Conservation (phyloP, 2,888 invertebrate species). For the Callimorpha dominula region DNA sequence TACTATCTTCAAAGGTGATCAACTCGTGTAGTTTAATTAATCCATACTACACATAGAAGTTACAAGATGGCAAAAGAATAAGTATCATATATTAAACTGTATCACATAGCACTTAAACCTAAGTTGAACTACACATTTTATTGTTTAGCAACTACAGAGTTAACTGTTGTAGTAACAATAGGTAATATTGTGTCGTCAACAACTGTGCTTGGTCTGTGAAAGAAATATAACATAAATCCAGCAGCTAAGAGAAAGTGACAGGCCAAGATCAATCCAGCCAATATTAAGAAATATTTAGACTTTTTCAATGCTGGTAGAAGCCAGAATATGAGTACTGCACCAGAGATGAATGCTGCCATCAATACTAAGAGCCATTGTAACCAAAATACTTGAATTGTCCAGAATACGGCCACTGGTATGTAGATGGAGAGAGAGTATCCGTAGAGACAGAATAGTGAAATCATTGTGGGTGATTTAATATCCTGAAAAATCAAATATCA, state of each 20-base stretch:
- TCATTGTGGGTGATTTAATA: conserved; percentile 88
- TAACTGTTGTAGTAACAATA: conserved; percentile 50
- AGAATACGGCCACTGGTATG: conserved; percentile 96
- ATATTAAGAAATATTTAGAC: conserved; percentile 84
- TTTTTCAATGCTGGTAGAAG: conserved; percentile 91
- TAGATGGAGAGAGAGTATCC: conserved; percentile 98
- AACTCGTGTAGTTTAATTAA: background rate
- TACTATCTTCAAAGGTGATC: background rate
- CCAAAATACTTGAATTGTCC: conserved; percentile 94
- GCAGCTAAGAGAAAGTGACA: conserved; percentile 94
- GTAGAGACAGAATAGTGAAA: conserved; percentile 97
- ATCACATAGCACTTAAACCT: conserved; percentile 14
- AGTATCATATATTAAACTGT: background rate
- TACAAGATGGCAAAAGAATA: background rate
- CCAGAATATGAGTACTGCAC: conserved; percentile 93
- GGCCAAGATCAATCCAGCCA: conserved; percentile 88
- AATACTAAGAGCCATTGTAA: conserved; percentile 96
- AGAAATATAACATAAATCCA: conserved; percentile 95
- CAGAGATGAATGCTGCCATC: conserved; percentile 93
- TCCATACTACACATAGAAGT: background rate
- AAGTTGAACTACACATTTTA: conserved; percentile 2
- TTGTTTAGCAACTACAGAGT: conserved; percentile 30
- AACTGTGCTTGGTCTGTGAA: conserved; percentile 86
- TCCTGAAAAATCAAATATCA: conserved; percentile 69
- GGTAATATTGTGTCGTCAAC: conserved; percentile 10